Base-by-base conservation (phyloP, 2,797 vertebrate species). In the Botia kubotai region DNA sequence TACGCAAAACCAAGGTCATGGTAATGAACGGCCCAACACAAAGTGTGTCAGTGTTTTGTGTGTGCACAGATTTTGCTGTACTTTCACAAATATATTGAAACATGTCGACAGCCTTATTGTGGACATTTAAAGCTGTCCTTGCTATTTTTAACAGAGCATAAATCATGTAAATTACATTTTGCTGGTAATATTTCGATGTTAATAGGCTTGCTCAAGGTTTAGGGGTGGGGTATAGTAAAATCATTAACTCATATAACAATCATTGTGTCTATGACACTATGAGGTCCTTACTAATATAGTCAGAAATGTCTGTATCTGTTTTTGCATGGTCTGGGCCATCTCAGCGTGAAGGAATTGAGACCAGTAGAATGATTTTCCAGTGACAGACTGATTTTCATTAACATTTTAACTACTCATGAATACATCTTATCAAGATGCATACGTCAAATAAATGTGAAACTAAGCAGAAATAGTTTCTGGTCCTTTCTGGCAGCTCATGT, bases 1-100 rank as follows among this genome's bases (percentile, higher is more conserved):
- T 21, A 69, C 66, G 72, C 69, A 55, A 74, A 79, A 68, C 86
- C 85, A 84, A 88, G 84, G 84, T 79, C 79, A 79, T 19, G 69
- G 11, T 19, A 23, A 13, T 17, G 46, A 77, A 21, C 26, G 70
- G 17, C 6, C 26, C 12, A 48, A 26, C 58, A 52, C 57, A 55
- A 75, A 73, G 70, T 23, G 60, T 72, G 62, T 66, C 36, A 39
- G n/a, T 65, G 21, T 48, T 2, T 19, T 75, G 12, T 43, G 10
- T 43, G 43, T 46, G 65, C 21, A 23, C 55, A 29, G 17, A 29
- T 69, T 33, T 70, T 33, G 19, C 19, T 58, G 17, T 17, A 60
- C 11, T 17, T 16, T 16, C 50, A 52, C 4, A 16, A 19, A 58
- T 21, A 23, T 21, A 58, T 58, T 58, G 55, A 21, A 58, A 58